phyloP scores from a whole-genome alignment of 2,797 vertebrate species.

The Poeciliopsis paucimaculata region DNA sequence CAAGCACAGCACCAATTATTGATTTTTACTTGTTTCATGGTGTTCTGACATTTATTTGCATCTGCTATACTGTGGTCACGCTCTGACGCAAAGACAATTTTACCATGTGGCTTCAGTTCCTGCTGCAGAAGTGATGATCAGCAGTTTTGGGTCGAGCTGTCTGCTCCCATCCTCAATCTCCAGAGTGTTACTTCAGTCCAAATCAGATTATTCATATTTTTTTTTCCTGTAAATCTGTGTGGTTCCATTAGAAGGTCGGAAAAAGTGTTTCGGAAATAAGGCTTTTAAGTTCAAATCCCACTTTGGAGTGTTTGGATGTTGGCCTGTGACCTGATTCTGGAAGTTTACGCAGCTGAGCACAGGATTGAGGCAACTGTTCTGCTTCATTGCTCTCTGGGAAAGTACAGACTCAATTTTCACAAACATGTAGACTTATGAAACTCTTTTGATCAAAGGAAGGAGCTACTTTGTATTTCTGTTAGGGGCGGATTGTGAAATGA shows the following conservation, averaged over 20 bases:
- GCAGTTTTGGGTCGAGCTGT: constrained; percentile 50
- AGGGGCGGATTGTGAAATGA: constrained; percentile 50
- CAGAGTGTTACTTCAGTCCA: constrained; percentile 39
- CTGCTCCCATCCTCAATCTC: constrained; percentile 32
- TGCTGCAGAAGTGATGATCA: constrained; percentile 51
- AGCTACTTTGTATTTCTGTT: constrained; percentile 36
- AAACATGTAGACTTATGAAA: constrained; percentile 55
- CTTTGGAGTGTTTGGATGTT: constrained; percentile 72
- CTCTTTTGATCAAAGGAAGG: constrained; percentile 57
- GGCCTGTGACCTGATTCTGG: constrained; percentile 61
- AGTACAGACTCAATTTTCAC: constrained; percentile 37
- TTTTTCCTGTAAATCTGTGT: constrained; percentile 10
- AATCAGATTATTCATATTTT: not conserved
- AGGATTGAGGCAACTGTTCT: constrained; percentile 33
- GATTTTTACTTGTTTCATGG: constrained; percentile 53
- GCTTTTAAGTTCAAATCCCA: constrained; percentile 53
- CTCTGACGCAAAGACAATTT: constrained; percentile 38
- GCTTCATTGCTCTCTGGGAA: constrained; percentile 58
- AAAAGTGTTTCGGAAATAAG: constrained; percentile 39
- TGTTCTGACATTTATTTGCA: constrained; percentile 54
- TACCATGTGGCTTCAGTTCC: constrained; percentile 54
- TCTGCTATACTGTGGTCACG: constrained; percentile 46
- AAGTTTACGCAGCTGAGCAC: constrained; percentile 77
- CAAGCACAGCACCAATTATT: constrained; percentile 38
- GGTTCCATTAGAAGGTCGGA: constrained; percentile 31